These are phyloP conservation scores for Cavia porcellus DNA, from an alignment of 2,113 vertebrate genomes.

Conservation along the genomic window DNA sequence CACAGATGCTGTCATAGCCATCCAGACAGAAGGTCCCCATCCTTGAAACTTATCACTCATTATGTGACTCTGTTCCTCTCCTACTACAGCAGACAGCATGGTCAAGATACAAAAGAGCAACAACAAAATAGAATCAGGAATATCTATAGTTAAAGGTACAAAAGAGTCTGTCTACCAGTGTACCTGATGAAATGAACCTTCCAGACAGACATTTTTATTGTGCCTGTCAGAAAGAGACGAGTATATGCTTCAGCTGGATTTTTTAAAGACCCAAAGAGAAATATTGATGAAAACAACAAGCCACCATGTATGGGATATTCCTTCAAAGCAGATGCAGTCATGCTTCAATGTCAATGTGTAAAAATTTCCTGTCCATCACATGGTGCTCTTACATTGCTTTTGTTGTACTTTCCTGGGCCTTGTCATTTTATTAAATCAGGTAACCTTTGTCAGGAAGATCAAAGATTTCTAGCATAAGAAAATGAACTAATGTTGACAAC, in stretches of 20 bases:
- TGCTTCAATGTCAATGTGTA: background rate
- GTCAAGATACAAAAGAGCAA: too few species aligned
- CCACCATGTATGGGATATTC: background rate
- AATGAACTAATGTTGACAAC: slow-evolving; percentile 51
- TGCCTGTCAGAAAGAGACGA: background rate
- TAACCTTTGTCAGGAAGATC: slow-evolving; percentile 52
- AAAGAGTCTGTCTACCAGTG: background rate
- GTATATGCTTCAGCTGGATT: background rate
- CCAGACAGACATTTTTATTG: background rate
- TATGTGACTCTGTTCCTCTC: too few species aligned
- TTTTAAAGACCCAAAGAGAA: slow-evolving; percentile 12
- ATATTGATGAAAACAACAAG: background rate
- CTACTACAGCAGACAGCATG: too few species aligned
- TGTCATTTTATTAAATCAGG: slow-evolving; percentile 49
- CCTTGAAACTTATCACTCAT: background rate
- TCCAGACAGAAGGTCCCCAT: background rate
- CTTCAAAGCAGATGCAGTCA: background rate
- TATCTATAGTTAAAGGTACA: too few species aligned
- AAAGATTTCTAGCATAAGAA: slow-evolving; percentile 31
- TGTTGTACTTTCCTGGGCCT: background rate
- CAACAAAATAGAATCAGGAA: background rate
- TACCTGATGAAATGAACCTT: background rate
- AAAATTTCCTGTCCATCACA: background rate
- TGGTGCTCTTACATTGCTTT: background rate
- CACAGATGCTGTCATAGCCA: background rate